Evolutionary conservation across 2,113 vertebrate genomes (phyloP), one percentile per base, ranked within the genome.

Genomic region (Rynchops niger): DNA sequence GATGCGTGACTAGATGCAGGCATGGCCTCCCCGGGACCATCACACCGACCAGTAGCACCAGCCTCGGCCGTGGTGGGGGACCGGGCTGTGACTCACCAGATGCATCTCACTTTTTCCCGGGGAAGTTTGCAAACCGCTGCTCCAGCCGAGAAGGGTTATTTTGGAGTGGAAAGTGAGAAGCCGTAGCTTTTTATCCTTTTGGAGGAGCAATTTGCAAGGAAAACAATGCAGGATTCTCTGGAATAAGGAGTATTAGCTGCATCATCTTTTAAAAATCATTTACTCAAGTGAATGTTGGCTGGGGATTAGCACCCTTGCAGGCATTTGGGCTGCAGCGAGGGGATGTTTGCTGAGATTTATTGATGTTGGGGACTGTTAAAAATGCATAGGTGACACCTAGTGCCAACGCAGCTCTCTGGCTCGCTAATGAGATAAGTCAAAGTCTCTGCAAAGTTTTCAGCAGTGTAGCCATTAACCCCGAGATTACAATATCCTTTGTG

Each of bases 201-300:
- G 95, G 97, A 97, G 95, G 95, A 97, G 96, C 96, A 96, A 95
- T 98, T 97, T 97, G 88, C 89, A 96, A 97, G 94, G 86, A 95
- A 97, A 98, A 97, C 96, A 98, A 97, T 95, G 87, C 92, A 94
- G 91, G 95, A 96, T 96, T 96, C 93, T 90, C 86, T 91, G 93
- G 95, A 95, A 97, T 97, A 97, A 95, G 93, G 74, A 96, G 96
- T 76, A 96, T 97, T 97, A 94, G 93, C 92, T 92, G 94, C 92
- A 95, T 90, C 95, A 86, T 96, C 93, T 95, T 96, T 97, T 95
- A 96, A 95, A 97, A 98, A 96, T 95, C 96, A 95, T 97, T 96
- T 82, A 84, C 80, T 88, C 91, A 95, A 96, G 67, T 62, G 83
- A 96, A 86, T 53, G 71, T 71, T 96, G 94, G 86, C 87, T 4